Percentiles rank a stretch among this genome's conserved stretches.
These are phyloP conservation scores for Dendropsophus ebraccatus DNA, from an alignment of 2,113 vertebrate genomes.

Conservation along the genomic window DNA sequence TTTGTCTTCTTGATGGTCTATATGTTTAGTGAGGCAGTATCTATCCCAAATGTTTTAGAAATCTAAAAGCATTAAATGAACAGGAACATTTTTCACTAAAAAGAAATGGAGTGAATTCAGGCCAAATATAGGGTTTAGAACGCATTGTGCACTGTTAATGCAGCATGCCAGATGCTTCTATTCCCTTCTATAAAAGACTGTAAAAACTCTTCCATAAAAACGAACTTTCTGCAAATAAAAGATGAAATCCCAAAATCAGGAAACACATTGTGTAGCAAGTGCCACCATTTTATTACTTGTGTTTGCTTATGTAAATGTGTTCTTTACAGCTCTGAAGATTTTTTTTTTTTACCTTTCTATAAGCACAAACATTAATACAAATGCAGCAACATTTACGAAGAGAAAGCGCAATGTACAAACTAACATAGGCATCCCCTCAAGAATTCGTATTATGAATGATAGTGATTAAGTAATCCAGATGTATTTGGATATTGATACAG, in stretches of 20 bases:
- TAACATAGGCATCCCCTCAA: background rate
- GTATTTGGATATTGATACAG: no score
- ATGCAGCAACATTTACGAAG: background rate
- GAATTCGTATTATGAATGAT: no score
- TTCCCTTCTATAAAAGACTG: conserved; percentile 15
- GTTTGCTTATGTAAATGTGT: conserved; percentile 4
- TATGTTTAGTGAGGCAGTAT: background rate
- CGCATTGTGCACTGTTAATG: conserved; percentile 5
- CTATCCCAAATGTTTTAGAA: background rate
- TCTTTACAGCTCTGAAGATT: background rate
- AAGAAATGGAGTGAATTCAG: conserved; percentile 25
- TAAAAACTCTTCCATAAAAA: conserved; percentile 5
- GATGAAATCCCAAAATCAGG: background rate
- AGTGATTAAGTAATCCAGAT: no score
- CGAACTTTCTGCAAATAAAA: conserved; percentile 19
- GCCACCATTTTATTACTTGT: conserved; percentile 9
- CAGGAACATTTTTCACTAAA: conserved; percentile 26
- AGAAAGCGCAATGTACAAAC: background rate
- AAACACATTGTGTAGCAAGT: conserved; percentile 11
- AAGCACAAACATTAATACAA: background rate
- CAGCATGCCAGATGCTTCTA: conserved; percentile 15
- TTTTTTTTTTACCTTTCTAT: background rate
- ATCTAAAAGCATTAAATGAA: conserved; percentile 24
- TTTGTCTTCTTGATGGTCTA: background rate
- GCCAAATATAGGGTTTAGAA: conserved; percentile 31